phyloP scores from a whole-genome alignment of 2,113 vertebrate genomes.

The Leptodactylus fuscus region DNA sequence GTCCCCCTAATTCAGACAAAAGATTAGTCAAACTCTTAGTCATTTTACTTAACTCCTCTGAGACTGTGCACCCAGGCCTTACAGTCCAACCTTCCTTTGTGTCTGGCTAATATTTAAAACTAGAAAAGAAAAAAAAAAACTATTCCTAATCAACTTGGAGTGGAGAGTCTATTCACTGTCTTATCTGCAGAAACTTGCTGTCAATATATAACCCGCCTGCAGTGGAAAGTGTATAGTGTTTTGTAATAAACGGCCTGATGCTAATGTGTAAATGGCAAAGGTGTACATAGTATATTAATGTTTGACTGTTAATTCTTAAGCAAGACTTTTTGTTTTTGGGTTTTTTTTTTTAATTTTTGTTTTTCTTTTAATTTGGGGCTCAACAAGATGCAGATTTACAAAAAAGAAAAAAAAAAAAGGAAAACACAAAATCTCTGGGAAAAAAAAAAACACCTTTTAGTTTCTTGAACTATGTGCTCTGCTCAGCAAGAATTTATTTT shows the following conservation, averaged over 20 bases:
- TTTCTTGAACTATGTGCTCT: slow-evolving; percentile 87
- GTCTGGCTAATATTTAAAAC: slow-evolving; percentile 88
- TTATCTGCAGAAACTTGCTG: slow-evolving; percentile 88
- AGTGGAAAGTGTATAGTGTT: slow-evolving; percentile 95
- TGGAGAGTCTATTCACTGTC: slow-evolving; percentile 89
- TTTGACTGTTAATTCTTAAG: slow-evolving; percentile 97
- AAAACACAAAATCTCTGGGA: slow-evolving; percentile 41
- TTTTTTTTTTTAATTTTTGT: slow-evolving; percentile 74
- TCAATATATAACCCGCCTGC: slow-evolving; percentile 92
- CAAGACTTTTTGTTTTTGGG: slow-evolving; percentile 77
- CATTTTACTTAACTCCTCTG: slow-evolving; percentile 81
- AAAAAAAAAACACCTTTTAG: slow-evolving; percentile 73
- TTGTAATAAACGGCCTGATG: slow-evolving; percentile 95
- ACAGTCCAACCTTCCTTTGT: slow-evolving; percentile 88
- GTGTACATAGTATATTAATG: slow-evolving; percentile 99
- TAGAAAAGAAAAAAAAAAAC: slow-evolving; percentile 77
- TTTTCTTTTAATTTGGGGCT: slow-evolving; percentile 75
- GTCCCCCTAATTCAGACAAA: slow-evolving; percentile 89
- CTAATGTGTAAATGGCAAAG: slow-evolving; percentile 96
- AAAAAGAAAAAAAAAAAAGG: slow-evolving; percentile 65
- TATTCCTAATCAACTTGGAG: slow-evolving; percentile 89
- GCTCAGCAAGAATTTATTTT: slow-evolving; percentile 88
- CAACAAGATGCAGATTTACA: slow-evolving; percentile 91
- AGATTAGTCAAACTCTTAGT: slow-evolving; percentile 88
- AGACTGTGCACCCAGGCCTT: slow-evolving; percentile 93